phyloP scores from a whole-genome alignment of 2,888 invertebrate species.

The Phasia obesa region DNA sequence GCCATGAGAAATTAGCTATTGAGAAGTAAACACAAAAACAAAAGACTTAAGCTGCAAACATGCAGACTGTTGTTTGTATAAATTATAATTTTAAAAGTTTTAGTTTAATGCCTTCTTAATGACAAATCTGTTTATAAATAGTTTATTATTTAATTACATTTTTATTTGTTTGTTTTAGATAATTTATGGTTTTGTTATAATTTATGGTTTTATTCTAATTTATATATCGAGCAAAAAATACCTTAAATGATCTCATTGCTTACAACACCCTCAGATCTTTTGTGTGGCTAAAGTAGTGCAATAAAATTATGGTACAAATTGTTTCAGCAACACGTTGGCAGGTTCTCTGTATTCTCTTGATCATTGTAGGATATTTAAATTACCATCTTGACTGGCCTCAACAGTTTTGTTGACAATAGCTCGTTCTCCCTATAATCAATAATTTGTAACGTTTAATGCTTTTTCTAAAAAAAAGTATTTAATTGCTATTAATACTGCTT shows the following conservation, averaged over 20 bases:
- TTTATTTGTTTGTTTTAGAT: constrained; percentile 20
- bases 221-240: constrained; percentile 43
- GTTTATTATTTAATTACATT: constrained; percentile 40
- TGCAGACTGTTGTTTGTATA: background rate
- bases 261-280: constrained; percentile 49
- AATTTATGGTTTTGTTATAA: constrained; percentile 52
- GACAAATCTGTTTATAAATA: constrained; percentile 68
- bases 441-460: no score
- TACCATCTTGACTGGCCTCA: no score
- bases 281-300: background rate
- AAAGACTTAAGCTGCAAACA: constrained; percentile 55
- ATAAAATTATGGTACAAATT: no score
- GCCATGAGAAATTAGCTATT: constrained; percentile 42
- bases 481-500: no score
- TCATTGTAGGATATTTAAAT: no score
- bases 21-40: background rate
- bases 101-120: constrained; percentile 34
- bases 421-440: no score
- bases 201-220: constrained; percentile 47
- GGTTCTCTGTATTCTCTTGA: no score
- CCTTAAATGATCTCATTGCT: constrained; percentile 59
- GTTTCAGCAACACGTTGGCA: no score
- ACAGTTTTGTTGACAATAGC: no score
- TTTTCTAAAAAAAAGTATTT: no score
- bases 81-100: background rate